These are phyloP conservation scores for Lycaena phlaeas DNA, from an alignment of 2,888 invertebrate genomes.

Conservation along the genomic window DNA sequence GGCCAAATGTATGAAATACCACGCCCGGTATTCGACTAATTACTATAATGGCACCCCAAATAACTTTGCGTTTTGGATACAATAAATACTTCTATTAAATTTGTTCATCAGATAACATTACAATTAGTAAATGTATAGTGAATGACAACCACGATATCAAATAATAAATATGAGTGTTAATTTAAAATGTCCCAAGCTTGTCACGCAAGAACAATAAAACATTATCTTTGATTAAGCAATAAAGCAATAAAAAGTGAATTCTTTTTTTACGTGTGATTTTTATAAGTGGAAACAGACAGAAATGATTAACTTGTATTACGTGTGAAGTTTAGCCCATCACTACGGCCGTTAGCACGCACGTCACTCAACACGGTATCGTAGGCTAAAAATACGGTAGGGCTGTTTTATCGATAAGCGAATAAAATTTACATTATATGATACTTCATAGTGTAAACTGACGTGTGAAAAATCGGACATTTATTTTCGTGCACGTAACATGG, in stretches of 20 bases:
- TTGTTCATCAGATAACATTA: not conserved
- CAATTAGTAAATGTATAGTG: not conserved
- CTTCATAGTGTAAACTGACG: not conserved
- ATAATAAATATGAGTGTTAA: slow-evolving; percentile 10
- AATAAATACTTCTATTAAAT: no score
- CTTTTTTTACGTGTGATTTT: slow-evolving; percentile 29
- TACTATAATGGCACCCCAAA: no score
- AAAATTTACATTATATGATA: not conserved
- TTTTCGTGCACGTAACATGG: not conserved
- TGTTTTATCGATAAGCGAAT: slow-evolving; percentile 1
- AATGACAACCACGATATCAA: slow-evolving; percentile 2
- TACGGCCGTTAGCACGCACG: slow-evolving; percentile 55
- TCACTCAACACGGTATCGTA: slow-evolving; percentile 27
- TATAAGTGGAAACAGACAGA: slow-evolving; percentile 35
- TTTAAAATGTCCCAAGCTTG: slow-evolving; percentile 9
- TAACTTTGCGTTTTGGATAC: no score
- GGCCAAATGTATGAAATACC: no score
- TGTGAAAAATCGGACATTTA: not conserved
- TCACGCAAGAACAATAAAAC: slow-evolving; percentile 25
- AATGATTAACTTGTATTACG: slow-evolving; percentile 49
- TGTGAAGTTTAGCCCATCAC: slow-evolving; percentile 52
- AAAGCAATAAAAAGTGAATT: slow-evolving; percentile 16
- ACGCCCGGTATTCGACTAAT: no score
- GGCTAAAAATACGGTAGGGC: slow-evolving; percentile 30
- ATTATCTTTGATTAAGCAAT: not conserved